Evolutionary conservation across 2,113 vertebrate genomes (phyloP).

Genomic region (Boleophthalmus pectinirostris): DNA sequence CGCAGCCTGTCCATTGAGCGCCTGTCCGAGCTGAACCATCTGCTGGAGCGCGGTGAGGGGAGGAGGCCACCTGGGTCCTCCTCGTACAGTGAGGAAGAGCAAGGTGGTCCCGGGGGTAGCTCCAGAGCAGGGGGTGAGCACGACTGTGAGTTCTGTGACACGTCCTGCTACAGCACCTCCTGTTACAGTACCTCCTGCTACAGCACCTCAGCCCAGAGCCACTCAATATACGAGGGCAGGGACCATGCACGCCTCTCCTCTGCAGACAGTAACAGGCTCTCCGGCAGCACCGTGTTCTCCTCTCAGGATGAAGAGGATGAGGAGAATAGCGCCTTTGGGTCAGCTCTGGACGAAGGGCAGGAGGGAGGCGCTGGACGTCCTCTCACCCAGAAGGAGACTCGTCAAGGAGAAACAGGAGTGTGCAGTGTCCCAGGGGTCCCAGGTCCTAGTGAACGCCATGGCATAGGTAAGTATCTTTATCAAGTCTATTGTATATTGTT

Average conservation of each 20-base stretch:
- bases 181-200: conserved; percentile 95
- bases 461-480: conserved; percentile 63
- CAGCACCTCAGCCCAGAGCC: conserved; percentile 92
- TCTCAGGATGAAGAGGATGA: conserved; percentile 96
- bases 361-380: conserved; percentile 78
- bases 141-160: conserved; percentile 90
- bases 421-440: conserved; percentile 83
- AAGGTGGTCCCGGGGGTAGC: conserved; percentile 66
- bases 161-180: conserved; percentile 92
- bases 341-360: conserved; percentile 83
- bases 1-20: conserved; percentile 80
- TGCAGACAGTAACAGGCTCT: conserved; percentile 92
- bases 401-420: conserved; percentile 71
- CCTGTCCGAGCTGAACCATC: conserved; percentile 79
- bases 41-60: conserved; percentile 76
- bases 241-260: conserved; percentile 94
- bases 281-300: conserved; percentile 96
- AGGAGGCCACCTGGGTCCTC: conserved; percentile 64
- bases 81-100: conserved; percentile 80
- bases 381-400: conserved; percentile 74
- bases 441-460: conserved; percentile 82
- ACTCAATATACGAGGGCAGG: conserved; percentile 87
- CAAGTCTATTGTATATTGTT: neutral
- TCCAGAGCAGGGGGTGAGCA: conserved; percentile 80
- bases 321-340: conserved; percentile 91